Evolutionary conservation across 2,113 vertebrate species (phyloP), one percentile per base, ranked within the genome.

Genomic region (Stegastes partitus): DNA sequence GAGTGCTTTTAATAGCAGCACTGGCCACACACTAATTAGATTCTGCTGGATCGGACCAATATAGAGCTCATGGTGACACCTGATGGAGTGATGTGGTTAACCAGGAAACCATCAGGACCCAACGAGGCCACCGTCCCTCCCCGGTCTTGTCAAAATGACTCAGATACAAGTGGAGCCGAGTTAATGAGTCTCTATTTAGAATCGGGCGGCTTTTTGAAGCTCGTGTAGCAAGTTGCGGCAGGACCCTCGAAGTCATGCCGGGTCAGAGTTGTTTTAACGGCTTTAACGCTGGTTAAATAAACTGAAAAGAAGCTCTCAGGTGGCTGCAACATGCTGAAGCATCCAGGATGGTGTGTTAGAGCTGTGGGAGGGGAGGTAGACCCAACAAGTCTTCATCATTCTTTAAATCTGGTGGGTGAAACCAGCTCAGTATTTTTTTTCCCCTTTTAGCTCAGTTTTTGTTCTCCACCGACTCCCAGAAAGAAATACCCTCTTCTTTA

Each of bases 1-100:
- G 44, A 12, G 55, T 14, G 55, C 9, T 81, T 81, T 75, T 39
- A 77, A 68, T 51, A 64, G 63, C 77, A 68, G 68, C 65, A 3
- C 15, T 15, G 26, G 23, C 77, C 63, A 19, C 70, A 73, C 45
- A 57, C 87, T 87, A 83, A 89, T 85, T 53, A 34, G 63, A 56
- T 74, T 81, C 76, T 67, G 25, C 66, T 74, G 65, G 55, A 81
- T 28, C 1, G 11, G 51, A 28, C 37, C 76, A 49, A 50, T 75
- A 57, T 76, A 66, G 34, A 18, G 4, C 50, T 47, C 31, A 9
- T 3, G n/a, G 45, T 50, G 81, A 62, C 68, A 81, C 75, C 79
- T 75, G 79, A 77, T 37, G 6, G 44, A 80, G 67, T 26, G 76
- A 74, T 68, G 82, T 42, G 69, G 82, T 63, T 44, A 37, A 56